phyloP scores from a whole-genome alignment of 2,113 vertebrate species.

The Lagenorhynchus albirostris region DNA sequence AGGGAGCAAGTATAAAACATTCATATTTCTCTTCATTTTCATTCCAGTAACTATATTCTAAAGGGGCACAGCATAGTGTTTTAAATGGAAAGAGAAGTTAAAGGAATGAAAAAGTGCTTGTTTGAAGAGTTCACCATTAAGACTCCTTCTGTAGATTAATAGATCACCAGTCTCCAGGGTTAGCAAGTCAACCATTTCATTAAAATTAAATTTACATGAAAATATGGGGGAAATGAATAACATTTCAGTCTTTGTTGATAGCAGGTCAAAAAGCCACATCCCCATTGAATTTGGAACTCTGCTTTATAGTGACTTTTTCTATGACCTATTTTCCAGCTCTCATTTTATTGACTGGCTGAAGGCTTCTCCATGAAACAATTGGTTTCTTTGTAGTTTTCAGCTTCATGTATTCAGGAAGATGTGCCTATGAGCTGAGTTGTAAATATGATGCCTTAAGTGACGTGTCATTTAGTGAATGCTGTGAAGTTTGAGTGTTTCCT shows the following conservation, averaged over 20 bases:
- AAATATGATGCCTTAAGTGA: neutral
- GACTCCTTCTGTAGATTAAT: slow-evolving; percentile 68
- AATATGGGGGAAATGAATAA: slow-evolving; percentile 59
- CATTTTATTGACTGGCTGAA: slow-evolving; percentile 30
- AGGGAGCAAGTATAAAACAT: slow-evolving; percentile 14
- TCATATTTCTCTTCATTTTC: slow-evolving; percentile 50
- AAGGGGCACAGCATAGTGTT: neutral
- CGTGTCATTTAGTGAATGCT: neutral
- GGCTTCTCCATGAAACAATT: neutral
- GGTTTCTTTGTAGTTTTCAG: slow-evolving; percentile 8
- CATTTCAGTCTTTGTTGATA: slow-evolving; percentile 53
- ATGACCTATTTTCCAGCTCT: slow-evolving; percentile 37
- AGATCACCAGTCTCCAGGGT: slow-evolving; percentile 63
- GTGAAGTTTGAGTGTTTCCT: slow-evolving; percentile 14
- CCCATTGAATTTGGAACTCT: slow-evolving; percentile 45
- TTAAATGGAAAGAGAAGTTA: slow-evolving; percentile 41
- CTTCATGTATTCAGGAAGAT: neutral
- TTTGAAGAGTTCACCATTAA: slow-evolving; percentile 59
- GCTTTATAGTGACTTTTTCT: slow-evolving; percentile 38
- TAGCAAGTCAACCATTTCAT: slow-evolving; percentile 66
- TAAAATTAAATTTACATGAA: slow-evolving; percentile 75
- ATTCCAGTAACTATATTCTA: slow-evolving; percentile 38
- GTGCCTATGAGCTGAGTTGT: neutral
- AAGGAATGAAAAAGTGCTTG: slow-evolving; percentile 49
- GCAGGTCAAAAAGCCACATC: slow-evolving; percentile 64